phyloP scores from a whole-genome alignment of 2,797 vertebrate genomes.

The Helostoma temminkii region DNA sequence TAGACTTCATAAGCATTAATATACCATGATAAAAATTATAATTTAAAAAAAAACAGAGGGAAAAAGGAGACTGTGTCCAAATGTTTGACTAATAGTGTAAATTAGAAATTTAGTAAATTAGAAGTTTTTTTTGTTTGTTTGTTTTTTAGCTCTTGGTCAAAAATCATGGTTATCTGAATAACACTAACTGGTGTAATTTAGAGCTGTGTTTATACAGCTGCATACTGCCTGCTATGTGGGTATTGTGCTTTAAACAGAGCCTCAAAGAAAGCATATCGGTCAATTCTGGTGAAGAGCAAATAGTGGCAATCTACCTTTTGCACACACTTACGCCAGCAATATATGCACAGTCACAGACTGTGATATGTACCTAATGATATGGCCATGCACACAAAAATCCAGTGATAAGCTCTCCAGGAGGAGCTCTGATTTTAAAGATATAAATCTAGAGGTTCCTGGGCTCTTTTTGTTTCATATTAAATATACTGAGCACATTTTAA shows the following conservation, averaged over 20 bases:
- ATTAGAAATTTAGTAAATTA: no score
- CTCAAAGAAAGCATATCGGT: slow-evolving; percentile 35
- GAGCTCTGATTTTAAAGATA: neutral
- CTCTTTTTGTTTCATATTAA: neutral
- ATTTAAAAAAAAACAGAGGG: no score
- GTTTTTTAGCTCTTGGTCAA: no score
- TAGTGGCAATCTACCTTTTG: slow-evolving; percentile 44
- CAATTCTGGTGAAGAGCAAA: slow-evolving; percentile 72
- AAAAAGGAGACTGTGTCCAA: no score
- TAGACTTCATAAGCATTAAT: no score
- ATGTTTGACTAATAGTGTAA: no score
- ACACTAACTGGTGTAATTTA: neutral
- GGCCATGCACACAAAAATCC: slow-evolving; percentile 10
- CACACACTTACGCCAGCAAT: slow-evolving; percentile 23
- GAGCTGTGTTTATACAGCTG: slow-evolving; percentile 62
- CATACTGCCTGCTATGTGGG: slow-evolving; percentile 11
- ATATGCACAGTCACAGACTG: slow-evolving; percentile 58
- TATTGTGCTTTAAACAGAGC: slow-evolving; percentile 42
- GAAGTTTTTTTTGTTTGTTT: no score
- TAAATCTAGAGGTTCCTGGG: neutral
- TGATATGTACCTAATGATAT: slow-evolving; percentile 26
- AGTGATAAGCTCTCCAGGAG: neutral
- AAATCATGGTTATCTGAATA: no score
- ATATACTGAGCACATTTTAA: neutral
- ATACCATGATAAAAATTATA: no score